These are phyloP conservation scores for Neuroscelio doddi DNA, from an alignment of 2,888 invertebrate species.

Conservation along the genomic window DNA sequence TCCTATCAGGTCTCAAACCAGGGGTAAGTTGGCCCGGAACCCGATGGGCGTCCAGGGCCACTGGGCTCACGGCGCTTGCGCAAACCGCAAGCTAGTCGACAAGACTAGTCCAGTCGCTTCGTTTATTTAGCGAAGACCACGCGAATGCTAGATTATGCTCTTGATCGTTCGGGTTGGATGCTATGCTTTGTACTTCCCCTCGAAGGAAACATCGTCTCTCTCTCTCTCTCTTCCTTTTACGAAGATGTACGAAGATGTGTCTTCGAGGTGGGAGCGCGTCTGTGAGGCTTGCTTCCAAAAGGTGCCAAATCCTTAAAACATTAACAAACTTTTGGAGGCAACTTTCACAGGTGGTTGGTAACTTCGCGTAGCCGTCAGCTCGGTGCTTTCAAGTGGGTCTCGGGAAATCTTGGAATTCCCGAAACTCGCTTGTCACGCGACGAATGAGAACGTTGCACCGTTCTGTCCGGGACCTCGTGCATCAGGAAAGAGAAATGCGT, in stretches of 20 bases:
- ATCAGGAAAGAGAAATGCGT: too few relatives aligned
- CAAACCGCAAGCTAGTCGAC: conserved; percentile 71
- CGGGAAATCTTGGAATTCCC: not conserved
- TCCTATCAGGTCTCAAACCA: conserved; percentile 24
- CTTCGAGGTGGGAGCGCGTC: too few relatives aligned
- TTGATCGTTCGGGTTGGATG: conserved; percentile 12
- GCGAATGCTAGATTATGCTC: conserved; percentile 15
- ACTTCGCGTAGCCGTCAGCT: not conserved
- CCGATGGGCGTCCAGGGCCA: conserved; percentile 63
- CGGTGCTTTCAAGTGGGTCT: not conserved
- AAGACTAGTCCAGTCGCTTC: conserved; percentile 70
- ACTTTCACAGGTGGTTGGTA: too few relatives aligned
- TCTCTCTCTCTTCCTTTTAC: too few relatives aligned
- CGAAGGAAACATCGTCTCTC: too few relatives aligned
- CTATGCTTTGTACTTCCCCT: conserved; percentile 1
- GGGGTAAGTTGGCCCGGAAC: conserved; percentile 56
- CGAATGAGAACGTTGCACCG: not conserved
- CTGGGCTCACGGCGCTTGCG: conserved; percentile 71
- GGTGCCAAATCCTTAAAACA: too few relatives aligned
- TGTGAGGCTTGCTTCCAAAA: too few relatives aligned
- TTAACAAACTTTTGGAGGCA: too few relatives aligned
- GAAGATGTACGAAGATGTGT: too few relatives aligned
- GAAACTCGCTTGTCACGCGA: not conserved
- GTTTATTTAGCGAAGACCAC: conserved; percentile 56
- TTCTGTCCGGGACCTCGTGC: not conserved